Evolutionary conservation across 2,888 invertebrate species (phyloP), one percentile per base, ranked within the genome.

Genomic region (Brachylomia viminalis): DNA sequence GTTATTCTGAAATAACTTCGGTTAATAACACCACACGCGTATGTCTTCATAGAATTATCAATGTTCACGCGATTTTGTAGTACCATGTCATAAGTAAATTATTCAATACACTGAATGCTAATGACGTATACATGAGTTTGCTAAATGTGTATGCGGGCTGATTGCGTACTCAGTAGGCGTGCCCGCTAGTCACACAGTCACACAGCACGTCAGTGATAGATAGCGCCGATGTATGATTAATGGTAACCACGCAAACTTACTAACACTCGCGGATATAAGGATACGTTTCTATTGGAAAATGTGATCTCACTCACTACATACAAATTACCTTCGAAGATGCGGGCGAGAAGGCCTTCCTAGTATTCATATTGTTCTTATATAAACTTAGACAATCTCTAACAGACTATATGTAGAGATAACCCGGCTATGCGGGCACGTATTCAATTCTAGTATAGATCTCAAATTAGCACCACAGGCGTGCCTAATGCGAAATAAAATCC

Each of bases 181-280:
- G 65, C 84, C 70, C 70, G 87, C 81, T 82, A 75, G 65, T 69
- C 77, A 80, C 71, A 82, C 76, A 73, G 64, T 70, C 77, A 76
- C 74, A 83, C 77, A 86, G 72, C 78, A 76, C 77, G 71, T 72
- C 75, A 84, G 84, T 80, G 88, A 90, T 89, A 93, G 93, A 94
- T 94, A 93, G 92, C 92, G 90, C 91, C 88, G 88, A 91, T 93
- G 85, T 91, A 92, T 95, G 95, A 95, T 95, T 95, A 94, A 95
- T 95, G 93, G 90, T 87, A 87, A 89, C 86, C 80, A 86, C 82
- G 86, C 88, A 86, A 92, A 92, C 88, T 93, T 92, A 91, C 88
- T 88, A 89, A 88, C 87, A 87, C 89, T 90, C 86, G 87, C 90
- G 86, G 88, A 91, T 90, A 91, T 90, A 91, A 90, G 88, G 90